Evolutionary conservation across 2,888 invertebrate genomes (phyloP).

Genomic region (Noctua janthina): DNA sequence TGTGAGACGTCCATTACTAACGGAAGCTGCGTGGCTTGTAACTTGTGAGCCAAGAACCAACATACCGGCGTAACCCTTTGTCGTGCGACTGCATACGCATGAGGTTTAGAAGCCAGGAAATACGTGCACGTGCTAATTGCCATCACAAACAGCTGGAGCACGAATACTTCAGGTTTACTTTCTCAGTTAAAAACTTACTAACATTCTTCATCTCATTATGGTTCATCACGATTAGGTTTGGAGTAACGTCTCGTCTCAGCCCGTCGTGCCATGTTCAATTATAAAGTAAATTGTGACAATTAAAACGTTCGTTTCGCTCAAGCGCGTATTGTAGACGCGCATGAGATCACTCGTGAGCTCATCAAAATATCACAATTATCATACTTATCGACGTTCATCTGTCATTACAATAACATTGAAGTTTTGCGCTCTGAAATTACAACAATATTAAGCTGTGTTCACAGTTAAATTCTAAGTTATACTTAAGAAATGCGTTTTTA

Average conservation of each 20-base stretch:
- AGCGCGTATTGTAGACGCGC: slow-evolving; percentile 64
- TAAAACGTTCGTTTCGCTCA: slow-evolving; percentile 77
- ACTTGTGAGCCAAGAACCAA: slow-evolving; percentile 49
- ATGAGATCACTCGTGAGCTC: slow-evolving; percentile 86
- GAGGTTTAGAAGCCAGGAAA: slow-evolving; percentile 80
- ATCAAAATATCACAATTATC: slow-evolving; percentile 76
- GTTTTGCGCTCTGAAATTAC: slow-evolving; percentile 28
- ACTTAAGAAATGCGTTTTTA: slow-evolving; percentile 21
- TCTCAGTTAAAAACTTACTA: slow-evolving; percentile 72
- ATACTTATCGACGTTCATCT: slow-evolving; percentile 55
- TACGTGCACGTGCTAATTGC: slow-evolving; percentile 80
- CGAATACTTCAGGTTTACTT: slow-evolving; percentile 71
- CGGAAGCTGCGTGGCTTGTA: slow-evolving; percentile 76
- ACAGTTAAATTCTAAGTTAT: not conserved
- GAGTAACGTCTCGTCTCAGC: slow-evolving; percentile 38
- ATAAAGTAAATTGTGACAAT: slow-evolving; percentile 80
- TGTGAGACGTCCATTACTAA: slow-evolving; percentile 76
- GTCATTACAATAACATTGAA: slow-evolving; percentile 58
- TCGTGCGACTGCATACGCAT: slow-evolving; percentile 70
- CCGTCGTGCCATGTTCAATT: slow-evolving; percentile 69
- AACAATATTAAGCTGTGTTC: not conserved
- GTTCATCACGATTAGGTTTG: slow-evolving; percentile 53
- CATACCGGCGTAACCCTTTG: slow-evolving; percentile 69
- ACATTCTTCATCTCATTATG: slow-evolving; percentile 72
- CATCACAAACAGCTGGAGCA: slow-evolving; percentile 74